phyloP scores from a whole-genome alignment of 2,797 vertebrate species.

The Eidolon dupreanum region DNA sequence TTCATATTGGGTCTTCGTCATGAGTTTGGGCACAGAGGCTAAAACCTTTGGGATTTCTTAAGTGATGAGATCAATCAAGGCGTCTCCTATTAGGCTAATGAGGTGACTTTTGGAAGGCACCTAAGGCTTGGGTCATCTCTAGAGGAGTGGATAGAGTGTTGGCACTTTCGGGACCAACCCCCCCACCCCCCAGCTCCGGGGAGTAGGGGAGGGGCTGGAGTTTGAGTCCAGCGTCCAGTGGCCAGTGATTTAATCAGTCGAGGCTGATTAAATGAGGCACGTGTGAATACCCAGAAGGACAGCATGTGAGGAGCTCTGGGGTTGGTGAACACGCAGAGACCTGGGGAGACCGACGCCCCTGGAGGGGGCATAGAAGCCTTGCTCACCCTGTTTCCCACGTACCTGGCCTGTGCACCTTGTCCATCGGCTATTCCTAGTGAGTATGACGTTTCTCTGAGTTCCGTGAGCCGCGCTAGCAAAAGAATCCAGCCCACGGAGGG shows the following conservation, averaged over 20 bases:
- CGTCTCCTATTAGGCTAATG: neutral
- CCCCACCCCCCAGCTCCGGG: neutral
- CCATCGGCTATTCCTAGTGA: neutral
- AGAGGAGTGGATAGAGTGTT: too few species aligned
- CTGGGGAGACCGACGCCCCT: neutral
- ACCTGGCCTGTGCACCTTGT: rapidly evolving
- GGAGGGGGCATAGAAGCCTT: neutral
- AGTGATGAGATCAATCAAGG: rapidly evolving
- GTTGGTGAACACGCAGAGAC: neutral
- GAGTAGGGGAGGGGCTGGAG: neutral
- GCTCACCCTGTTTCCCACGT: rapidly evolving
- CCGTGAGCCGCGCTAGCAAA: neutral
- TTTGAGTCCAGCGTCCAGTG: rapidly evolving
- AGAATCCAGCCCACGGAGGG: too few species aligned
- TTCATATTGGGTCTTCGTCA: rapidly evolving
- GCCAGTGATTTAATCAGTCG: neutral
- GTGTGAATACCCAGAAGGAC: rapidly evolving
- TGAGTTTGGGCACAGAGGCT: neutral
- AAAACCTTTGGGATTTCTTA: neutral
- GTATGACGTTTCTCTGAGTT: neutral
- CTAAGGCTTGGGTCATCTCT: rapidly evolving
- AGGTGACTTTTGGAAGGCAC: neutral
- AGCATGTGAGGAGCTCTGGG: neutral
- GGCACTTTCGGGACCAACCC: too few species aligned
- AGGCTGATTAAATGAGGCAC: rapidly evolving